These are phyloP conservation scores for Drosophila ercepeae DNA, from an alignment of 1,140 invertebrate species.

Conservation along the genomic window DNA sequence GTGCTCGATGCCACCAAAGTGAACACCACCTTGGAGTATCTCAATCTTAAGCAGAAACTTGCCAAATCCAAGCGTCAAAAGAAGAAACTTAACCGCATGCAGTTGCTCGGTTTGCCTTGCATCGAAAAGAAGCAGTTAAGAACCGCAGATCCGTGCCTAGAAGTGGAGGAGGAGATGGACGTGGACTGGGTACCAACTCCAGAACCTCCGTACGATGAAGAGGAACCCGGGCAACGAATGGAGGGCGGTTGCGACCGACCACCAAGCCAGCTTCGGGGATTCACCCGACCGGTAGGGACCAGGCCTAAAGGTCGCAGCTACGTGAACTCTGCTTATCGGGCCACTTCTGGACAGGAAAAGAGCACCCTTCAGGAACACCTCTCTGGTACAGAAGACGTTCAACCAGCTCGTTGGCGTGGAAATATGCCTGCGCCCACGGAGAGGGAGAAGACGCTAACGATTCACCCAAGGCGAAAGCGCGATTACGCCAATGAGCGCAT, in stretches of 20 bases:
- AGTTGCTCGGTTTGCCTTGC: slow-evolving; percentile 67
- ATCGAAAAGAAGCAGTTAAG: slow-evolving; percentile 43
- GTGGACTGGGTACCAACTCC: slow-evolving; percentile 68
- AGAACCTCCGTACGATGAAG: slow-evolving; percentile 18
- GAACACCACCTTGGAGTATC: slow-evolving; percentile 64
- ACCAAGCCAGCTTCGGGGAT: neutral
- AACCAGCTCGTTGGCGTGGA: slow-evolving; percentile 36
- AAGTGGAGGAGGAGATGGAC: slow-evolving; percentile 43
- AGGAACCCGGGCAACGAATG: slow-evolving; percentile 1
- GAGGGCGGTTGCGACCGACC: slow-evolving; percentile 22
- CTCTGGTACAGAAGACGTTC: neutral
- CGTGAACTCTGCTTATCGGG: neutral
- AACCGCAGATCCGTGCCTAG: slow-evolving; percentile 49
- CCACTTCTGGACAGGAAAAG: neutral
- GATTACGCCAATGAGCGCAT: slow-evolving; percentile 62
- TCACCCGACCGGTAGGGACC: neutral
- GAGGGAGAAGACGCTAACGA: slow-evolving; percentile 65
- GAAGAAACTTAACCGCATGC: slow-evolving; percentile 57
- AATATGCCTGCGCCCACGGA: slow-evolving; percentile 75
- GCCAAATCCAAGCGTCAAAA: slow-evolving; percentile 50
- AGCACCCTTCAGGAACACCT: neutral
- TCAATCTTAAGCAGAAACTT: slow-evolving; percentile 45
- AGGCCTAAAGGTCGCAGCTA: neutral
- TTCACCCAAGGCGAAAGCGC: slow-evolving; percentile 56
- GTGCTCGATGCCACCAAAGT: slow-evolving; percentile 53